Evolutionary conservation across 2,888 invertebrate species (phyloP), one percentile per base, ranked within the genome.

Genomic region (Yponomeuta sedellus): DNA sequence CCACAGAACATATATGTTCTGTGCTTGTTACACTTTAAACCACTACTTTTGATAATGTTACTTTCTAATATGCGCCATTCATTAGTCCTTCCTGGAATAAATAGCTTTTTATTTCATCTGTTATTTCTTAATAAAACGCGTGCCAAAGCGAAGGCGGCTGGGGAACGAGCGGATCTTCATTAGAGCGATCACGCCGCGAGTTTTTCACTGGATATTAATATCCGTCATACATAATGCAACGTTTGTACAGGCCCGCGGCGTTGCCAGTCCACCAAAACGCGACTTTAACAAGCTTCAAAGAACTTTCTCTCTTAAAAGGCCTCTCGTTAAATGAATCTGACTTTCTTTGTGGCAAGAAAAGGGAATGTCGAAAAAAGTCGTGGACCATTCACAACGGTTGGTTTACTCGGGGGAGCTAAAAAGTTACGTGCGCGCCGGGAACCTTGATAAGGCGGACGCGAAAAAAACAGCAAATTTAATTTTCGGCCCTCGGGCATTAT

Each of bases 211-310:
- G 28, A 65, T 68, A 61, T 61, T 61, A 61, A 61, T 61, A 59
- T 61, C 44, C 44, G 22, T 63, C 63, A 67, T 69, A 71, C 71
- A 77, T 75, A 73, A 80, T 77, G 75, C 73, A 77, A 72, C 70
- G 72, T 70, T 74, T 52, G 73, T 71, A 71, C 72, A 71, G 72
- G 72, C 75, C 77, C 77, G 69, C 75, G 76, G 78, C 75, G 69
- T 75, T 5, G 16, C 74, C 79, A 78, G 81, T 83, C 80, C 77
- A 72, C 72, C 67, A 75, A 78, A 82, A 82, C 79, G 81, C 79
- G 80, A 81, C 79, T 81, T 81, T 85, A 83, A 85, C 83, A 83
- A 84, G 83, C 83, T 80, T 79, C 81, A 82, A 82, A 84, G 81
- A 85, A 83, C 74, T 85, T 83, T 82, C 74, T 74, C 75, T 74